Conservation (phyloP, 1,140 invertebrate species). For the Venustaconcha ellipsiformis region DNA sequence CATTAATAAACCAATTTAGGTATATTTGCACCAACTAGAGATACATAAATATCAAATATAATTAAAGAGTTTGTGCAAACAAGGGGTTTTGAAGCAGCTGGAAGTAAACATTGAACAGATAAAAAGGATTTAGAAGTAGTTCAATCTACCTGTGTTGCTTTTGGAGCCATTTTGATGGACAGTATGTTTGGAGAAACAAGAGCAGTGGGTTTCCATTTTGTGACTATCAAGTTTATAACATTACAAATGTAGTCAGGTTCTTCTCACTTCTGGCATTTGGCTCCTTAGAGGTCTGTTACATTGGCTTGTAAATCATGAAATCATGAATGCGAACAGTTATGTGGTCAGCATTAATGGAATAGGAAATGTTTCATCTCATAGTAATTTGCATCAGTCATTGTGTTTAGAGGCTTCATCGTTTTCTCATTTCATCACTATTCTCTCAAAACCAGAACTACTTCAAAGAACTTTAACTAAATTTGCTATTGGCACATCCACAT, state of each 20-base stretch:
- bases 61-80: too few species aligned
- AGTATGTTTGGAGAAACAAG: slow-evolving; percentile 43
- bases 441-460: neutral
- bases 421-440: slow-evolving; percentile 1
- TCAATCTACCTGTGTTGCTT: neutral
- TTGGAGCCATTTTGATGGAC: slow-evolving; percentile 27
- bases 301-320: slow-evolving; percentile 16
- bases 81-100: too few species aligned
- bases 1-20: too few species aligned
- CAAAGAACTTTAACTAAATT: too few species aligned
- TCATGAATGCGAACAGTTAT: slow-evolving; percentile 46
- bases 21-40: too few species aligned
- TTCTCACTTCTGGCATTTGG: slow-evolving; percentile 34
- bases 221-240: slow-evolving; percentile 10
- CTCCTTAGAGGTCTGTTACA: slow-evolving; percentile 7
- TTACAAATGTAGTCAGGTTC: slow-evolving; percentile 24
- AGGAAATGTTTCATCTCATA: neutral
- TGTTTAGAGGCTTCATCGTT: slow-evolving; percentile 18
- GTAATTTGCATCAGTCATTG: slow-evolving; percentile 12
- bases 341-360: slow-evolving; percentile 34
- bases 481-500: too few species aligned
- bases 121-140: too few species aligned
- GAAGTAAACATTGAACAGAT: too few species aligned
- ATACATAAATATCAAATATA: too few species aligned
- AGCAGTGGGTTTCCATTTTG: slow-evolving; percentile 33